Percentiles rank a stretch among this genome's conserved stretches.
Evolutionary conservation across 1,140 invertebrate species (phyloP).

Genomic region (Drosophila willistoni): DNA sequence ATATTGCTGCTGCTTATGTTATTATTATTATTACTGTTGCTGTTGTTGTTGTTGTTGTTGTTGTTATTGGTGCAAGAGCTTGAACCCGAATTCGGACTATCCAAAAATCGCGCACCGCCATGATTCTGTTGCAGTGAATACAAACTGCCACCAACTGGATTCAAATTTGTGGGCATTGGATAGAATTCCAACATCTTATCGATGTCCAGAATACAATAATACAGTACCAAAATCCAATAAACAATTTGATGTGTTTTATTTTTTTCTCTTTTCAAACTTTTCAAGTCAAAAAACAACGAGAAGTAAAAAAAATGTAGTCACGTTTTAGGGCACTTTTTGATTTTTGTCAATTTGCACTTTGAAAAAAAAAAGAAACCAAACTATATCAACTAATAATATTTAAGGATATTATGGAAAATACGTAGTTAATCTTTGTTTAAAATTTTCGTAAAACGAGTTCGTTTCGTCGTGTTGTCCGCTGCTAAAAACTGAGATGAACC

Average conservation of each 20-base stretch:
- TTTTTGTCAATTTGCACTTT: constrained; percentile 13
- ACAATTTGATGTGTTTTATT: too few relatives aligned
- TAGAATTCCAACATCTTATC: constrained; percentile 82
- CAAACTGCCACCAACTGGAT: constrained; percentile 75
- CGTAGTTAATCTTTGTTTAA: constrained; percentile 2
- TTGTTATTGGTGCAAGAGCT: constrained; percentile 48
- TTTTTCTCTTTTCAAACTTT: background rate
- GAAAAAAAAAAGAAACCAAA: background rate
- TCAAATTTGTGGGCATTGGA: constrained; percentile 83
- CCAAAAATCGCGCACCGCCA: constrained; percentile 75
- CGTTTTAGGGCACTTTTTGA: background rate
- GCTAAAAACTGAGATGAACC: constrained; percentile 66
- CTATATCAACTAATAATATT: too few relatives aligned
- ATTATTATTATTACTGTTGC: constrained; percentile 34
- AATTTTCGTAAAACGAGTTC: constrained; percentile 2
- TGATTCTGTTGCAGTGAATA: constrained; percentile 80
- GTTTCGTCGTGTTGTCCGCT: constrained; percentile 17
- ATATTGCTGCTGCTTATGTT: constrained; percentile 28
- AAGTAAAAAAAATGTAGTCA: background rate
- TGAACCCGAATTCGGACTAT: constrained; percentile 64
- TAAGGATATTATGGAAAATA: background rate
- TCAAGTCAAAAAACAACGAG: background rate
- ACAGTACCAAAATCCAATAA: background rate
- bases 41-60: constrained; percentile 37
- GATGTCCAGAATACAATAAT: constrained; percentile 2